Evolutionary conservation across 2,888 invertebrate species (phyloP), one percentile per base, ranked within the genome.

Genomic region (Exephanes ischioxanthus): DNA sequence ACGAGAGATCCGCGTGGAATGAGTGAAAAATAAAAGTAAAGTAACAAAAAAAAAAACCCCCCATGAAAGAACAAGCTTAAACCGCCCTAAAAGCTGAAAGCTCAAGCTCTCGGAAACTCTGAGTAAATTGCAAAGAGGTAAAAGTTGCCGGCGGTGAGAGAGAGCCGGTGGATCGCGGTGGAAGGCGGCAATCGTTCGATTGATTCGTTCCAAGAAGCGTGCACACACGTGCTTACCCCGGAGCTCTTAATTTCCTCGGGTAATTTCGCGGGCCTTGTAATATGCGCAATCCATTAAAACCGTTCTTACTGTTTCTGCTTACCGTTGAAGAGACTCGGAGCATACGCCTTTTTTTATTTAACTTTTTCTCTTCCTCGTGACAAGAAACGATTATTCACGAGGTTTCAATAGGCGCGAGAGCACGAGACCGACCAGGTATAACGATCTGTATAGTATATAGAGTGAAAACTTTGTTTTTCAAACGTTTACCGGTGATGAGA

Each of bases 121-220:
- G 87, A 86, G 90, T 81, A 90, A 92, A 92, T 91, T 91, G 90
- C 89, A 87, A 91, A 89, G 87, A 87, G 78, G 72, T 81, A 88
- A 88, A 90, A 92, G 91, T 91, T 90, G 89, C 87, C 87, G 86
- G 82, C 87, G 67, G 89, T 88, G 87, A 86, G 55, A 75, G 16
- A 53, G 66, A 33, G 51, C 41, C 77, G 75, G 63, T 73, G 58
- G 67, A 73, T 68, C 68, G 63, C 26, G 61, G 73, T 51, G 79
- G 63, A 68, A 79, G 79, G 78, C 67, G 61, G 51, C 68, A 89
- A 89, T 88, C 87, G 87, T 89, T 86, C 88, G 90, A 91, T 92
- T 90, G 90, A 91, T 90, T 92, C 89, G 89, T 93, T 92, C 92
- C 89, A 86, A 89, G 92, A 92, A 92, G 87, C 87, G 85, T 80